These are phyloP conservation scores for Brachyptera putata DNA, from an alignment of 2,888 invertebrate species.

Conservation along the genomic window DNA sequence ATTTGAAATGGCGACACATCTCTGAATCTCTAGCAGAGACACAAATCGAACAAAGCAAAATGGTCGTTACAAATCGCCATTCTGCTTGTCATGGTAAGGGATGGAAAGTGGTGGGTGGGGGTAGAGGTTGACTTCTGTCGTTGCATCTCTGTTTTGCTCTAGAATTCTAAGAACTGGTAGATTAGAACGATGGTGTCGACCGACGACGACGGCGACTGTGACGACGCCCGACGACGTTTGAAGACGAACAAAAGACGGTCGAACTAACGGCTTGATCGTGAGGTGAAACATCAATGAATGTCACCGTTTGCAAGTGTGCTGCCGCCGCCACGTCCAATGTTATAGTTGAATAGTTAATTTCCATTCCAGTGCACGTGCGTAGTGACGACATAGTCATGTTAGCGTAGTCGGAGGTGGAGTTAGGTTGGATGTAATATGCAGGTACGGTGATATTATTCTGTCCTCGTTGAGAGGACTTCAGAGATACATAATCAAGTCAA, in stretches of 20 bases:
- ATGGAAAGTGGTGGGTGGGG: too few relatives aligned
- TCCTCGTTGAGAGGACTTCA: not conserved
- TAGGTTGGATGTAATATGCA: slow-evolving; percentile 25
- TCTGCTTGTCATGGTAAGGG: too few relatives aligned
- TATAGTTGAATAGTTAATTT: slow-evolving; percentile 42
- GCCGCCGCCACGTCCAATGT: slow-evolving; percentile 32
- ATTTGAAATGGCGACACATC: not conserved
- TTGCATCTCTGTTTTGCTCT: too few relatives aligned
- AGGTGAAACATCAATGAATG: slow-evolving; percentile 13
- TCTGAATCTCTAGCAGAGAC: not conserved
- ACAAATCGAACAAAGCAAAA: not conserved
- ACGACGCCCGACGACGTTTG: not conserved
- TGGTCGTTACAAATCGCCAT: too few relatives aligned
- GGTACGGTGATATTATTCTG: not conserved
- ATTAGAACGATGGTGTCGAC: not conserved
- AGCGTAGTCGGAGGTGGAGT: slow-evolving; percentile 1
- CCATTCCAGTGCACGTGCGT: slow-evolving; percentile 39
- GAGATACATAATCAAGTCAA: not conserved
- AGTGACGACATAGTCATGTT: slow-evolving; percentile 13
- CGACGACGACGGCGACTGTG: not conserved
- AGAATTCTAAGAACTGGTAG: too few relatives aligned
- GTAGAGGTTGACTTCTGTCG: too few relatives aligned
- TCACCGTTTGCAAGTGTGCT: not conserved
- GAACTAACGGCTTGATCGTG: slow-evolving; percentile 25
- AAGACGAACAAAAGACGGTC: slow-evolving; percentile 18